Conservation (phyloP, 2,797 vertebrate species). For the Choloepus didactylus region DNA sequence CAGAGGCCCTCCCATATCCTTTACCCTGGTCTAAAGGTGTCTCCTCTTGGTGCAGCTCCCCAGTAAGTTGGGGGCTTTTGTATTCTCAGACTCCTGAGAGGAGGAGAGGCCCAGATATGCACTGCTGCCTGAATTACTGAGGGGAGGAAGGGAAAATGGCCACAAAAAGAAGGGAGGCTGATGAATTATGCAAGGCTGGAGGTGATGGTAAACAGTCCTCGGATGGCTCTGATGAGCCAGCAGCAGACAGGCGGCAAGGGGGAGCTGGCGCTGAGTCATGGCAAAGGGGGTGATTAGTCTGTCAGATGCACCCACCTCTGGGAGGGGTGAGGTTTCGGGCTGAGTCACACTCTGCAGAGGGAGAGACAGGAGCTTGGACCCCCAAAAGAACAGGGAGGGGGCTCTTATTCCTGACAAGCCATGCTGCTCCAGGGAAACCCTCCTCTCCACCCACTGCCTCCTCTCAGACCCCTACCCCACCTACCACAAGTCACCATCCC, state of each 20-base stretch:
- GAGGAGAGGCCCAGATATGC: background rate
- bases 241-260: background rate
- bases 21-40: background rate
- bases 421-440: background rate
- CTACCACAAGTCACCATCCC: background rate
- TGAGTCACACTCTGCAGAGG: slow-evolving; percentile 63
- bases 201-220: slow-evolving; percentile 81
- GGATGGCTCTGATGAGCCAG: slow-evolving; percentile 63
- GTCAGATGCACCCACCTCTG: slow-evolving; percentile 36
- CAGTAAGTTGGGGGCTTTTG: background rate
- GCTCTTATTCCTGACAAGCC: background rate
- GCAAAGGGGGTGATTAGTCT: slow-evolving; percentile 71
- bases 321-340: background rate
- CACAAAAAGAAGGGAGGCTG: slow-evolving; percentile 61
- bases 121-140: background rate
- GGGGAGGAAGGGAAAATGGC: slow-evolving; percentile 46
- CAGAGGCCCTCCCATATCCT: background rate
- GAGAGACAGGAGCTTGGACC: background rate
- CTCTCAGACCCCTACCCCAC: too few relatives aligned
- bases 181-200: slow-evolving; percentile 84
- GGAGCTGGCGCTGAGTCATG: slow-evolving; percentile 66
- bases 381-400: background rate
- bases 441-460: background rate
- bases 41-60: background rate
- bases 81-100: background rate